phyloP scores from a whole-genome alignment of 2,113 vertebrate genomes.

The Atractosteus spatula region DNA sequence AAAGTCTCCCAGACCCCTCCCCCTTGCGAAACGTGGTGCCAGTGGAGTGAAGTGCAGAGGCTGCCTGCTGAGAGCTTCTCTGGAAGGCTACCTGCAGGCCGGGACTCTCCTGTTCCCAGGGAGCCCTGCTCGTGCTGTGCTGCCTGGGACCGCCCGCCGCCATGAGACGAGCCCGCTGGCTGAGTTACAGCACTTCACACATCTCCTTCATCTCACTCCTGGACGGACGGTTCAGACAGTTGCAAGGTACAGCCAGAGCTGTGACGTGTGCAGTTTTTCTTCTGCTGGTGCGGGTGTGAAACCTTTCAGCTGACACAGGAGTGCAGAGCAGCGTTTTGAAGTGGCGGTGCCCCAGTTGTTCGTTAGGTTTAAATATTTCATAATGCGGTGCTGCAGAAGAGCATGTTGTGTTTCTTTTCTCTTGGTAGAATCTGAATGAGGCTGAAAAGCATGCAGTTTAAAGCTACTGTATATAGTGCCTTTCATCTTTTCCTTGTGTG shows the following conservation, averaged over 20 bases:
- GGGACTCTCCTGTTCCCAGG: constrained; percentile 33
- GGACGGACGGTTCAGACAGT: constrained; percentile 71
- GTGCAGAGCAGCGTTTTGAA: constrained; percentile 21
- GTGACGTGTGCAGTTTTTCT: constrained; percentile 17
- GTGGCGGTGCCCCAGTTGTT: constrained; percentile 52
- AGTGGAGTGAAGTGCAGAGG: not conserved
- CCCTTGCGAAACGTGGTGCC: not conserved
- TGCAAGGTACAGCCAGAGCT: constrained; percentile 65
- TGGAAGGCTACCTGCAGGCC: not conserved
- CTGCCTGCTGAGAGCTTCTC: not conserved
- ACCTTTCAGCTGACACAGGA: not conserved
- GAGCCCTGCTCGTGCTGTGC: constrained; percentile 39
- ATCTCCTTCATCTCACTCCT: constrained; percentile 69
- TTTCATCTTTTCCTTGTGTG: not conserved
- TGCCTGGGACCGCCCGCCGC: constrained; percentile 42
- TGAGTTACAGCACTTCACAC: constrained; percentile 71
- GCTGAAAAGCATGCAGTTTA: not conserved
- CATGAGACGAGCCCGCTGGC: constrained; percentile 62
- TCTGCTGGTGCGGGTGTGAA: constrained; percentile 23
- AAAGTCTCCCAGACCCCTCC: not conserved
- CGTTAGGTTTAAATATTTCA: constrained; percentile 55
- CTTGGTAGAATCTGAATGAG: not conserved
- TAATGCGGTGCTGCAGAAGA: constrained; percentile 29
- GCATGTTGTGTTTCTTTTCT: not conserved
- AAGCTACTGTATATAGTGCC: not conserved